Percentiles rank a stretch among this genome's conserved stretches.
phyloP scores from a whole-genome alignment of 2,888 invertebrate genomes.

The Amblyteles armatorius region DNA sequence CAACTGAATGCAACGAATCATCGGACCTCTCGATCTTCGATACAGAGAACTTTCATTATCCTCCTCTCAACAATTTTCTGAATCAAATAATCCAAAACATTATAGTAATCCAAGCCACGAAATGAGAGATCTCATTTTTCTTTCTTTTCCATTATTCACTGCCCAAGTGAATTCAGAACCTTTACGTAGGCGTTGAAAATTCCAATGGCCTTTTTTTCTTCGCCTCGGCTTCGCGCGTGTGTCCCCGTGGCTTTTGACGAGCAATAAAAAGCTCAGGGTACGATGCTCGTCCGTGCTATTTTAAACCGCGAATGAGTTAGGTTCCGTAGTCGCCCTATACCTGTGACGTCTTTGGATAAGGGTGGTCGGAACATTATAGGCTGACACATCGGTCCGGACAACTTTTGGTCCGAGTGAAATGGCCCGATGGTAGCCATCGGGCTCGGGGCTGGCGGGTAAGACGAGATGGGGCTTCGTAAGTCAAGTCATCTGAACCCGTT shows the following conservation, averaged over 20 bases:
- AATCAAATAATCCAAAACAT: no score
- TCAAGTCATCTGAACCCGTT: conserved; percentile 81
- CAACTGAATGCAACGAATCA: no score
- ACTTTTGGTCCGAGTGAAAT: conserved; percentile 63
- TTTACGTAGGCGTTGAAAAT: neutral
- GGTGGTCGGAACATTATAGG: conserved; percentile 17
- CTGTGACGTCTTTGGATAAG: conserved; percentile 2
- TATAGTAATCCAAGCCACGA: neutral
- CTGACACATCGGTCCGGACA: conserved; percentile 30
- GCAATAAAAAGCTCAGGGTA: conserved; percentile 10
- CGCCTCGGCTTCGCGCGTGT: neutral
- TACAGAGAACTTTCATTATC: neutral
- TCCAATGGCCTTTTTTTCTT: neutral
- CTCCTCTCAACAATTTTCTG: neutral
- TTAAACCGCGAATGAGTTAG: neutral
- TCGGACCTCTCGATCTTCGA: neutral
- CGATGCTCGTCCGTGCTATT: neutral
- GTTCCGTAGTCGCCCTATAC: neutral
- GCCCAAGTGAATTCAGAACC: neutral
- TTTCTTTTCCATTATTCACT: neutral
- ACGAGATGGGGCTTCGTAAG: conserved; percentile 77
- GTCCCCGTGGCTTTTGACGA: neutral
- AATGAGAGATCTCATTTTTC: neutral
- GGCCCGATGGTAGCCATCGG: conserved; percentile 52
- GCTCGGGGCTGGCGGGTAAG: neutral